Base-by-base conservation (phyloP, 92 coral and sea anemone species). In the Epizoanthus ramosus region DNA sequence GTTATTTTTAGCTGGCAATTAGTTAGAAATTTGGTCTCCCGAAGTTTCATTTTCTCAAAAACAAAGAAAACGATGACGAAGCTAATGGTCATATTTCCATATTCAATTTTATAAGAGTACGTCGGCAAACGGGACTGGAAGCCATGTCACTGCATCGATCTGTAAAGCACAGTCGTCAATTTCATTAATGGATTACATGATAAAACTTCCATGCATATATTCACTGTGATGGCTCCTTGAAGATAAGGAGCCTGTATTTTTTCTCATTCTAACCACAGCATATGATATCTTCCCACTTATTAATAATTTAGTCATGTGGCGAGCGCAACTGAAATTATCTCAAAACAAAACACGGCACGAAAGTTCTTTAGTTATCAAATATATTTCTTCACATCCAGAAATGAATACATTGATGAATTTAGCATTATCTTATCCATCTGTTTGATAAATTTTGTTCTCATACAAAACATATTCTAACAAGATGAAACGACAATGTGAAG, bases 261-360 rank as follows among this genome's bases (percentile, higher is more conserved):
- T 77, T 77, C 43, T 63, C 43, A 63, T 22, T 77, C 71, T 39
- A 18, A 21, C 53, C 71, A 77, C 45, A 63, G 21, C 71, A 23
- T 57, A 77, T 31, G 31, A 56, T 41, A 61, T 22, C 39, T 58
- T 61, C 70, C 70, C 57, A 71, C 70, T 77, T 69, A 77, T 77
- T 77, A 77, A 77, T 60, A 59, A 77, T 77, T 77, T 63, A 77
- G 47, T 61, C 57, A 61, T 60, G 45, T 41, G 71, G 82, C 24
- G 71, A 77, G 25, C 82, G 28, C 82, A 41, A 43, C 33, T 24
- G 69, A 64, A 64, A 63, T 22, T 39, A 77, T 15, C 18, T 61
- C 82, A 61, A 77, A 61, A 41, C 71, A 37, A 74, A 39, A 77
- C 43, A n/a, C 28, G 4, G 33, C 66, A 54, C 57, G 80, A 74